Conservation (phyloP, 2,888 invertebrate genomes). For the Marronus borbonicus region DNA sequence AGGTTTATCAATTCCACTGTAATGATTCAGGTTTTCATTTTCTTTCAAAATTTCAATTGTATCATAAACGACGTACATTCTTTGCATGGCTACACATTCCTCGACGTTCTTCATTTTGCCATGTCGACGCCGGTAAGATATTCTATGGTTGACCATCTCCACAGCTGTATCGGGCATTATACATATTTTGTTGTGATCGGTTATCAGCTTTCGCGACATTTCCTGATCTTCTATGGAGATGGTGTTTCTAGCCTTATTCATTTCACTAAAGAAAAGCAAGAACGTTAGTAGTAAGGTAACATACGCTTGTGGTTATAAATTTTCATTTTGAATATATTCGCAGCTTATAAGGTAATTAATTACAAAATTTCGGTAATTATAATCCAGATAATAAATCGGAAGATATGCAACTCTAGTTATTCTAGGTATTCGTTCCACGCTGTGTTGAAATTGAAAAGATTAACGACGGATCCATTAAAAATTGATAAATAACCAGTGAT, state of each 20-base stretch:
- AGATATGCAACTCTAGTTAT: neutral
- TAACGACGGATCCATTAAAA: slow-evolving; percentile 13
- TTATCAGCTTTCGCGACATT: slow-evolving; percentile 72
- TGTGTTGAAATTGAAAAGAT: slow-evolving; percentile 3
- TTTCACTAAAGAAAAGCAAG: slow-evolving; percentile 71
- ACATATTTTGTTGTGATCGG: slow-evolving; percentile 76
- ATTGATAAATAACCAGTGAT: slow-evolving; percentile 9
- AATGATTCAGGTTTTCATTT: slow-evolving; percentile 75
- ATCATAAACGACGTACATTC: slow-evolving; percentile 81
- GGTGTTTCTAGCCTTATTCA: slow-evolving; percentile 68
- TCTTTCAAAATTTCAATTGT: slow-evolving; percentile 81
- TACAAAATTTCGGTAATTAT: neutral
- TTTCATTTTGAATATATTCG: neutral
- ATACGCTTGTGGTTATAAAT: neutral
- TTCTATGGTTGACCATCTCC: slow-evolving; percentile 77
- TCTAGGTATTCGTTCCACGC: neutral
- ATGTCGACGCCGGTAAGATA: slow-evolving; percentile 72
- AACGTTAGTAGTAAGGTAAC: neutral
- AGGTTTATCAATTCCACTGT: slow-evolving; percentile 75
- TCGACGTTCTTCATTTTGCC: slow-evolving; percentile 66
- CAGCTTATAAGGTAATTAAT: neutral
- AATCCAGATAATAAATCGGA: neutral
- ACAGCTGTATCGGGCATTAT: slow-evolving; percentile 81
- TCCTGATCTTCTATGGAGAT: slow-evolving; percentile 59
- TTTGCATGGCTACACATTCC: slow-evolving; percentile 76